Evolutionary conservation across 2,113 vertebrate species (phyloP).

Genomic region (Oreochromis tanganicae): DNA sequence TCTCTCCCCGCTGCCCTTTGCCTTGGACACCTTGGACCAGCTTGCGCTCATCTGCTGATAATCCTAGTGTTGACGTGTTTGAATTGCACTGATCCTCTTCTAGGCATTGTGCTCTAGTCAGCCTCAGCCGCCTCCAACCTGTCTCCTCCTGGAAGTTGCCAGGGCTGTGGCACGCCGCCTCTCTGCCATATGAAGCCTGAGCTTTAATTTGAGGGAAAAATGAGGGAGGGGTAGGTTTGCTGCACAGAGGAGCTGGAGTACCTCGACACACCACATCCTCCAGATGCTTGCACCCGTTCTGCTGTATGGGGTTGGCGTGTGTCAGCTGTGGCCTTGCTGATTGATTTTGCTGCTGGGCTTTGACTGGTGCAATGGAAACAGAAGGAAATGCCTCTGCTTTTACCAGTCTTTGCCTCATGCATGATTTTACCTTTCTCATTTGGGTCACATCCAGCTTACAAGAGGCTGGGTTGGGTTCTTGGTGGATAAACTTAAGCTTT

Average conservation of each 20-base stretch:
- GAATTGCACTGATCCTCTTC: slow-evolving; percentile 64
- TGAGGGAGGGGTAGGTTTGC: slow-evolving; percentile 12
- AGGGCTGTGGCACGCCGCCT: neutral
- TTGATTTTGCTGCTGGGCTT: slow-evolving; percentile 6
- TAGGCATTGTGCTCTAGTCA: slow-evolving; percentile 55
- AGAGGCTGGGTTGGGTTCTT: slow-evolving; percentile 47
- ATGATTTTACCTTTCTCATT: slow-evolving; percentile 40
- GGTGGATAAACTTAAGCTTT: slow-evolving; percentile 66
- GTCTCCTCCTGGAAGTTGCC: neutral
- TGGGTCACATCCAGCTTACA: slow-evolving; percentile 20
- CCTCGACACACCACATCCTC: slow-evolving; percentile 12
- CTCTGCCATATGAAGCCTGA: neutral
- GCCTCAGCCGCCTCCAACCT: slow-evolving; percentile 39
- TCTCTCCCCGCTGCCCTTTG: slow-evolving; percentile 48
- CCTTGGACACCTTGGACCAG: slow-evolving; percentile 27
- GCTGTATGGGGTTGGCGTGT: neutral
- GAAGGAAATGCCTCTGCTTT: neutral
- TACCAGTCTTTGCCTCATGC: neutral
- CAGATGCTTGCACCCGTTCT: neutral
- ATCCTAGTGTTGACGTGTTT: slow-evolving; percentile 56
- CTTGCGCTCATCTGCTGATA: slow-evolving; percentile 52
- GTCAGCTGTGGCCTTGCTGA: slow-evolving; percentile 3
- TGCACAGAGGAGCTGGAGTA: slow-evolving; percentile 2
- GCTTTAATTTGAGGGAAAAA: neutral
- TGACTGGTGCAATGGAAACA: slow-evolving; percentile 1